Evolutionary conservation across 2,888 invertebrate species (phyloP), one percentile per base, ranked within the genome.

Genomic region (Zygothrica quintamaculata): DNA sequence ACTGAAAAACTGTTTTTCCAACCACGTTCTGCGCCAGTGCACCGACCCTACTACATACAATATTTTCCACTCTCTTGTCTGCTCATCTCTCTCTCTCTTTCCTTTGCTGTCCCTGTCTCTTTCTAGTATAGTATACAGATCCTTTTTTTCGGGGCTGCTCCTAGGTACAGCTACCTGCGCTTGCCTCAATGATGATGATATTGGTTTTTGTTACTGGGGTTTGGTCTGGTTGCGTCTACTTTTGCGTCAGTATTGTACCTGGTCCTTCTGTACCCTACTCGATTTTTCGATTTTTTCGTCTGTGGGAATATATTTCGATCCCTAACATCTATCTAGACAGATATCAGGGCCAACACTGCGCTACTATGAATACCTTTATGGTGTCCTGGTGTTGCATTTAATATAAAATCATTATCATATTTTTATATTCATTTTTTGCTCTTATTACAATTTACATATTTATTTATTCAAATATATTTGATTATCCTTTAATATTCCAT

Each of bases 21-120:
- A 77, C 77, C 78, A 80, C 81, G 81, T 74, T 84, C 65, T 84
- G 84, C 69, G 69, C 77, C 62, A 70, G 80, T 84, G 84, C 84
- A 80, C 71, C 64, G 71, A 56, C 70, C 53, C 57, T n/a, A n/a
- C 66, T 51, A 53, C 46, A 55, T 53, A 50, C 58, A 55, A 64
- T 42, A 44, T 12, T 16, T 31, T 29, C 46, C 46, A 39, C 46
- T 26, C 18, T 29, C 46, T 43, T 42, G 43, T 26, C 18, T 43
- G 47, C 4, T 11, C 18, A 3, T 6, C 53, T 53, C 66, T 37
- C 55, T 55, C 25, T 52, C 11, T 12, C 37, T 13, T 33, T 37
- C 37, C 16, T 26, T 29, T 37, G 25, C 44, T 42, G 40, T 37
- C 36, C 39, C n/a, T 16, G 44, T n/a, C 18, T 13, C 8, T 40